Conservation (phyloP, 2,113 vertebrate species). For the Sphyrna mokarran region DNA sequence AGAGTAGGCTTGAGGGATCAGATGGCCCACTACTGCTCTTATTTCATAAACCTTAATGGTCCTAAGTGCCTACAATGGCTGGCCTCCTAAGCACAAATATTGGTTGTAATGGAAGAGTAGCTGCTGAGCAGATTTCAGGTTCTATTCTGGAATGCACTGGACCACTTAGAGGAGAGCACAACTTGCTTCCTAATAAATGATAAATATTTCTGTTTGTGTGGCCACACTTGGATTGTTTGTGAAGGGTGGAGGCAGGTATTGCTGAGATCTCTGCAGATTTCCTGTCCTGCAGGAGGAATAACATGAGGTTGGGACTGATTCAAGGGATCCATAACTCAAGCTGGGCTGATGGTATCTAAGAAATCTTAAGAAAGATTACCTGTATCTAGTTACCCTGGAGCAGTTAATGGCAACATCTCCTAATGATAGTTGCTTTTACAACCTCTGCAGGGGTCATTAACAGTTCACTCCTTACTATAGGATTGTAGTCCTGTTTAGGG, state of each 20-base stretch:
- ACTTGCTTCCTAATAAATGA: background rate
- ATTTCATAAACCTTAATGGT: too few relatives aligned
- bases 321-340: background rate
- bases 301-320: background rate
- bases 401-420: background rate
- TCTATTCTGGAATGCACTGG: background rate
- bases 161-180: background rate
- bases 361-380: background rate
- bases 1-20: too few relatives aligned
- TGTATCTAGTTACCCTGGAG: background rate
- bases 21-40: too few relatives aligned
- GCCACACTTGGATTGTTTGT: background rate
- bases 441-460: background rate
- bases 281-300: background rate
- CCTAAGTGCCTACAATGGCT: background rate
- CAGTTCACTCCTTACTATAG: background rate
- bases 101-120: background rate
- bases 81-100: background rate
- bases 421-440: background rate
- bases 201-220: background rate
- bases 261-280: background rate
- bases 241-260: background rate
- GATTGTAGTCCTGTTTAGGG: background rate
- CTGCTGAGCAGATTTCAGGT: background rate
- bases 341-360: background rate